These are phyloP conservation scores for Nemoura dubitans DNA, from an alignment of 2,888 invertebrate species.

Conservation along the genomic window DNA sequence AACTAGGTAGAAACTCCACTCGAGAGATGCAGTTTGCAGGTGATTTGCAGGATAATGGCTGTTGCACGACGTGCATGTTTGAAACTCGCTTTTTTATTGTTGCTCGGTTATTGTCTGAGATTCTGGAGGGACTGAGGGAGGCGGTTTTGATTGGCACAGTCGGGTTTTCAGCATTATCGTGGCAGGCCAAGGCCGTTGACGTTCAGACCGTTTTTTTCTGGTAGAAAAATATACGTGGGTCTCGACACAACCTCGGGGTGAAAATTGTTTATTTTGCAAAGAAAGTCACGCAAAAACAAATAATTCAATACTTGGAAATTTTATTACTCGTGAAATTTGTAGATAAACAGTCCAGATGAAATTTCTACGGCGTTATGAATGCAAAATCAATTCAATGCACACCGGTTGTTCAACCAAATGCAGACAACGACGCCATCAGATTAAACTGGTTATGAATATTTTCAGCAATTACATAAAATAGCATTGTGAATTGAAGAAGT, in stretches of 20 bases:
- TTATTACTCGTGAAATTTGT: background rate
- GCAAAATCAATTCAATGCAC: background rate
- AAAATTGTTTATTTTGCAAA: too few relatives aligned
- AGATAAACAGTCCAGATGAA: background rate
- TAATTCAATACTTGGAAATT: background rate
- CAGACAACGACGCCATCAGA: background rate
- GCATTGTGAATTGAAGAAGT: background rate
- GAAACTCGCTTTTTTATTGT: background rate
- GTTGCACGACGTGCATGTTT: background rate
- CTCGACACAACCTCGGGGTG: too few relatives aligned
- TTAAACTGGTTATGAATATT: background rate
- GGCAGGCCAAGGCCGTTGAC: background rate
- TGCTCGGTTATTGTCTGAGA: background rate
- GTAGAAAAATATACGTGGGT: too few relatives aligned
- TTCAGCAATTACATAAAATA: background rate
- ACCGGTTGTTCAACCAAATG: background rate
- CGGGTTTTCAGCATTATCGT: background rate
- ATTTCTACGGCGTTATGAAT: background rate
- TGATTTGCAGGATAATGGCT: background rate
- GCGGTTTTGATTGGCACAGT: background rate
- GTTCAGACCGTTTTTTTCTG: too few relatives aligned
- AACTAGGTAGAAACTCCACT: background rate
- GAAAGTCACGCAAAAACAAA: background rate
- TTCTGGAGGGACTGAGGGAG: background rate
- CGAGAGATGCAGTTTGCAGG: background rate